Percentiles rank a stretch among this genome's conserved stretches.
Conservation (phyloP, 2,113 vertebrate genomes). For the Elachura formosa region DNA sequence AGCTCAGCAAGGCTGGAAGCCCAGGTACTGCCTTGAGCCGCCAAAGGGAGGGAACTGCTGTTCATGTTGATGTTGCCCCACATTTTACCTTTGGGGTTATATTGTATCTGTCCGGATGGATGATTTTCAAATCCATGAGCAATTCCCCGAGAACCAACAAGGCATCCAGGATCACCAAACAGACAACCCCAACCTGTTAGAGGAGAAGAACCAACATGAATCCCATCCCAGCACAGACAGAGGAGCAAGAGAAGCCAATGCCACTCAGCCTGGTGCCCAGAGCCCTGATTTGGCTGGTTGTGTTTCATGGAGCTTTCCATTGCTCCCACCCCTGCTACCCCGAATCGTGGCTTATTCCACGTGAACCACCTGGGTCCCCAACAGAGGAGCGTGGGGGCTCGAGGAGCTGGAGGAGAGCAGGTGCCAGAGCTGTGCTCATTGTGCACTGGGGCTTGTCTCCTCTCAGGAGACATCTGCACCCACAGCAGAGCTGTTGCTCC, state of each 20-base stretch:
- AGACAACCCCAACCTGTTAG: conserved; percentile 83
- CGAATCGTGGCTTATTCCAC: fast-evolving
- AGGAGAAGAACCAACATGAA: not conserved
- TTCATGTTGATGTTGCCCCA: fast-evolving
- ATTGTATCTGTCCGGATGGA: conserved; percentile 69
- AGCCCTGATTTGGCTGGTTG: fast-evolving
- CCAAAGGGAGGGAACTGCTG: not conserved
- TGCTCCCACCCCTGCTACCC: not conserved
- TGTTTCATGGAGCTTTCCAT: not conserved
- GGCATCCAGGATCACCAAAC: conserved; percentile 89
- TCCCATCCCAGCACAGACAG: not conserved
- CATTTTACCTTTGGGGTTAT: conserved; percentile 76
- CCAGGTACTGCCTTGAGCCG: not conserved
- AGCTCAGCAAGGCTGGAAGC: not conserved
- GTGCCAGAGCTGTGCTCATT: fast-evolving
- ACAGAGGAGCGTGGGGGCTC: fast-evolving
- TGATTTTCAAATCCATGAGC: conserved; percentile 87
- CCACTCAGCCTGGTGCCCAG: not conserved
- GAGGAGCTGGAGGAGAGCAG: not conserved
- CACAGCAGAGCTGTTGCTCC: fast-evolving
- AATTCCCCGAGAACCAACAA: conserved; percentile 87
- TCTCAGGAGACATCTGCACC: not conserved
- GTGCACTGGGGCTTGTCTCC: not conserved
- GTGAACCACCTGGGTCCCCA: not conserved
- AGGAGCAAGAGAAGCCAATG: not conserved